Base-by-base conservation (phyloP, 2,888 invertebrate genomes). In the Diplolepis rosae region DNA sequence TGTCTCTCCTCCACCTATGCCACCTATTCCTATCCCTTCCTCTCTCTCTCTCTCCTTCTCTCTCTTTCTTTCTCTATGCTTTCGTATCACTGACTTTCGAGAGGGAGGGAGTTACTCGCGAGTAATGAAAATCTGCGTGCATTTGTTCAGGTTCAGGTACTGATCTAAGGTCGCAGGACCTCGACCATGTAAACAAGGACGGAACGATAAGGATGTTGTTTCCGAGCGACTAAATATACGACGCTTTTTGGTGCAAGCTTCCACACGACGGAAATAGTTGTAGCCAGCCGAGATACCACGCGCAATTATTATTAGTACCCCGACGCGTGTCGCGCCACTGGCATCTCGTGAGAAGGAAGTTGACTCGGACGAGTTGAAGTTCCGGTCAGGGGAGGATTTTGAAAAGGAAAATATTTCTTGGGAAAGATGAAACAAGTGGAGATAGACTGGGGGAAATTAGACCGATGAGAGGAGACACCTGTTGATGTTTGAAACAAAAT, bases 381-480 rank as follows among this genome's bases (percentile, higher is more conserved):
- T 18, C 42, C 15, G 18, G 9, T 45, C 7, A 15, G n/a, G 9
- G 45, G 18, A 69, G 65, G 69, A 54, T 65, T 54, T 68, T 73
- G 69, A 71, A 69, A 71, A 71, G 71, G 32, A 65, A 69, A 51
- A 70, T 56, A 61, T 54, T 67, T 65, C 61, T 52, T 45, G 28
- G 39, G 54, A 35, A 66, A 52, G 71, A 32, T 39, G 9, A 15
- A 61, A 70, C 22, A 61, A 72, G 72, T 56, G 69, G 65, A 32
- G 54, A 27, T 30, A 35, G 30, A 68, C 32, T 22, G 65, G 66
- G 65, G 69, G 66, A 71, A 50, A 66, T 51, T 35, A 70, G 78
- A 79, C 51, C 69, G 65, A 54, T 51, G 72, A n/a, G 65, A 68
- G 56, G 39, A 85, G 84, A n/a, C 85, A 87, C 86, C 87, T 86